Percentiles rank a stretch among this genome's conserved stretches.
phyloP scores from a whole-genome alignment of 37 sponge, comb jelly and placozoan genomes.

The Halisarca cf. caerulea region DNA sequence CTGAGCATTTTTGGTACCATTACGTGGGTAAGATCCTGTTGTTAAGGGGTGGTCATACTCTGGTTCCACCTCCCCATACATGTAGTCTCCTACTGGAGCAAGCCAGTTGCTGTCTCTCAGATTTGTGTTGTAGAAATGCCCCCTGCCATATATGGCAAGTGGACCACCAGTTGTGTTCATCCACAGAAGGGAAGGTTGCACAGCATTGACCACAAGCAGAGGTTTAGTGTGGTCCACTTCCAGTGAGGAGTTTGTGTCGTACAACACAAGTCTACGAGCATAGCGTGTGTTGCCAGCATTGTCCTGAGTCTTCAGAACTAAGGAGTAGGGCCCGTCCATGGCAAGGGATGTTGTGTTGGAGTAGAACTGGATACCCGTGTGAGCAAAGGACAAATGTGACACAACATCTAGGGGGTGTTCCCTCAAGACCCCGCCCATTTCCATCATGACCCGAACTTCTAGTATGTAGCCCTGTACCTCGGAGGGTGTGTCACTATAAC shows the following conservation, averaged over 20 bases:
- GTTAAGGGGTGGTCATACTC: conserved; percentile 65
- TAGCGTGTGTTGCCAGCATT: conserved; percentile 58
- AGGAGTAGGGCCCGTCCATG: conserved; percentile 63
- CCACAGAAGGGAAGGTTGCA: conserved; percentile 52
- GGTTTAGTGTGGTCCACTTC: conserved; percentile 38
- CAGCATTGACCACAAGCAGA: conserved; percentile 49
- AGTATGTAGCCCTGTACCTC: conserved; percentile 42
- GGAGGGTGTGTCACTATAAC: conserved; percentile 66
- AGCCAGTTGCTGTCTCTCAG: conserved; percentile 54
- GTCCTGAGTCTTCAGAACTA: conserved; percentile 51
- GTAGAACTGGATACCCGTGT: conserved; percentile 21
- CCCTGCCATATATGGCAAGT: conserved; percentile 43
- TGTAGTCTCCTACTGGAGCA: conserved; percentile 56
- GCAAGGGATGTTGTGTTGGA: background rate
- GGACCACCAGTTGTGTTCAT: conserved; percentile 48
- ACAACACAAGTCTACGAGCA: conserved; percentile 52
- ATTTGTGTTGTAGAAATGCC: conserved; percentile 81
- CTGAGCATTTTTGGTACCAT: conserved; percentile 65
- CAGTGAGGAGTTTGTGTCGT: conserved; percentile 53
- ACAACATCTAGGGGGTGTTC: background rate
- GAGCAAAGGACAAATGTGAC: background rate
- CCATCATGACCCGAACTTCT: conserved; percentile 33
- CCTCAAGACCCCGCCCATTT: conserved; percentile 27
- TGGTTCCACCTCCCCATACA: background rate
- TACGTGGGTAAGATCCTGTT: conserved; percentile 50